Evolutionary conservation across 2,113 vertebrate genomes (phyloP).

Genomic region (Pomatostomus ruficeps): DNA sequence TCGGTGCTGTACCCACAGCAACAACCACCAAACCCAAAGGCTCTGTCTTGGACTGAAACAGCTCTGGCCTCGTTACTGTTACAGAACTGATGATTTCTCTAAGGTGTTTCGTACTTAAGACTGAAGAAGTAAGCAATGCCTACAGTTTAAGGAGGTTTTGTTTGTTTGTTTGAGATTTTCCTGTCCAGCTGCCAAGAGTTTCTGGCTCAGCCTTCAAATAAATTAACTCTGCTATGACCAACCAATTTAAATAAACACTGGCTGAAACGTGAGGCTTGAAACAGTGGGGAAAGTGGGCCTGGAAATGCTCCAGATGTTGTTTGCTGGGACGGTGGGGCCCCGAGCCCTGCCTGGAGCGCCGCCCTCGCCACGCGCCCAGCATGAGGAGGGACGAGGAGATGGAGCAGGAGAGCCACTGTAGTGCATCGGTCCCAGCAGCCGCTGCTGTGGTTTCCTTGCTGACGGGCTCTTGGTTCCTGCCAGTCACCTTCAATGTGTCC

Average conservation of each 20-base stretch:
- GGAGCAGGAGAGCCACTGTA: accelerated
- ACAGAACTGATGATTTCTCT: background rate
- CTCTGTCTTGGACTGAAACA: background rate
- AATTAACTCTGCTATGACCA: background rate
- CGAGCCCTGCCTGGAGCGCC: background rate
- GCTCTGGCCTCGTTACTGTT: background rate
- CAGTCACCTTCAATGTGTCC: accelerated
- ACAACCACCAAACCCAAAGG: background rate
- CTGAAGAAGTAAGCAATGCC: background rate
- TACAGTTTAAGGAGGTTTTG: background rate
- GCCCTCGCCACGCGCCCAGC: background rate
- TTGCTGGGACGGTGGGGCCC: background rate
- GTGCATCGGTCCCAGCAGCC: background rate
- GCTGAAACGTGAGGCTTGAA: background rate
- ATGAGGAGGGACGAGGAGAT: accelerated
- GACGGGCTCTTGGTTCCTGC: background rate
- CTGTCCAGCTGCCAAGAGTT: background rate
- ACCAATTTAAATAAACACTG: constrained; percentile 1
- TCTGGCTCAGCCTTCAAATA: constrained; percentile 9
- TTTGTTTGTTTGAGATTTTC: constrained; percentile 32
- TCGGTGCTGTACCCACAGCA: background rate
- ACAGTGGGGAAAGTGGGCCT: background rate
- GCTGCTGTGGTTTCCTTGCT: background rate
- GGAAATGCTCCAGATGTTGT: accelerated
- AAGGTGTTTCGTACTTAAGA: background rate